Evolutionary conservation across 2,113 vertebrate genomes (phyloP).

Genomic region (Oxyura jamaicensis): DNA sequence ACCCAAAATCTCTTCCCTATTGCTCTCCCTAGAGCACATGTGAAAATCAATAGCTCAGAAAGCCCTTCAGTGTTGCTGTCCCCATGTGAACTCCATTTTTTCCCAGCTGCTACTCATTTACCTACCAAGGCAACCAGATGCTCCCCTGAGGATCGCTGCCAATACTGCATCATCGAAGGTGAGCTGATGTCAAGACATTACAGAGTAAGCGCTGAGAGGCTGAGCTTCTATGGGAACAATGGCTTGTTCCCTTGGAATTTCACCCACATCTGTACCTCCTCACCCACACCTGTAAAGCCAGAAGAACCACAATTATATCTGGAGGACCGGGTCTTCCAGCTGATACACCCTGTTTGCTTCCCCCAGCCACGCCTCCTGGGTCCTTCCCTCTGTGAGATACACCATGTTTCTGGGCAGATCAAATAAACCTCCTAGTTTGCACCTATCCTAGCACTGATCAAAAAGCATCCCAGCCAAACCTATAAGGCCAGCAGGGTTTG

Average conservation of each 20-base stretch:
- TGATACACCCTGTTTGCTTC: background rate
- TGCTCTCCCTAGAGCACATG: background rate
- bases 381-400: background rate
- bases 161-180: background rate
- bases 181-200: background rate
- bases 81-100: background rate
- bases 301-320: background rate
- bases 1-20: constrained; percentile 12
- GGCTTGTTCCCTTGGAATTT: background rate
- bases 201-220: background rate
- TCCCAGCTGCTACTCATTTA: constrained; percentile 47
- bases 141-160: constrained; percentile 3
- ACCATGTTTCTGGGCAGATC: background rate
- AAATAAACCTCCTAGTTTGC: background rate
- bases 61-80: constrained; percentile 27
- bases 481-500: background rate
- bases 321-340: background rate
- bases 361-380: background rate
- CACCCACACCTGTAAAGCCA: background rate
- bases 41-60: constrained; percentile 46
- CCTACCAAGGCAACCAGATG: constrained; percentile 42
- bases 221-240: background rate
- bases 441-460: background rate
- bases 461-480: background rate
- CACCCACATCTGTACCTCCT: background rate